Conservation (phyloP, 2,113 vertebrate genomes). For the Chlamydotis undulata region DNA sequence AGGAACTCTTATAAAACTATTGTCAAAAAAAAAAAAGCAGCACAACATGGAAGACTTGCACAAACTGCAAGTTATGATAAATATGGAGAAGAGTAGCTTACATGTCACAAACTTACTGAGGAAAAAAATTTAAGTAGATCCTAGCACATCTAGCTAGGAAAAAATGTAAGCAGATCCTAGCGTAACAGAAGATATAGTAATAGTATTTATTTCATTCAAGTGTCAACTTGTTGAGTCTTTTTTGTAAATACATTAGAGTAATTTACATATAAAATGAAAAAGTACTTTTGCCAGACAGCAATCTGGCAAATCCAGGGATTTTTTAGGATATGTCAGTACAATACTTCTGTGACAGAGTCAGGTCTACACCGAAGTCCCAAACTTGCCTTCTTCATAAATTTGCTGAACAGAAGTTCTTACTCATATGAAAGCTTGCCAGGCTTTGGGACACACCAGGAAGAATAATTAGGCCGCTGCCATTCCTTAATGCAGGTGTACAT, state of each 20-base stretch:
- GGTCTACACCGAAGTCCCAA: not conserved
- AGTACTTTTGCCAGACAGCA: not conserved
- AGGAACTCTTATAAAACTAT: not conserved
- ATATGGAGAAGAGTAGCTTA: not conserved
- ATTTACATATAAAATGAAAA: not conserved
- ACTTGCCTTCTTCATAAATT: not conserved
- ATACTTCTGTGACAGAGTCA: not conserved
- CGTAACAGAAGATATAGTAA: not conserved
- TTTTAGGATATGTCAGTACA: not conserved
- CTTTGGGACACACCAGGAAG: not conserved
- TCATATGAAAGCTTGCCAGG: not conserved
- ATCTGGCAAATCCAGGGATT: not conserved
- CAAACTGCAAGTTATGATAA: not conserved
- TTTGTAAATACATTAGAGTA: not conserved
- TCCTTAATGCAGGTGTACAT: not conserved
- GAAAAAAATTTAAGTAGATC: not conserved
- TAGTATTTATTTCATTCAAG: not conserved
- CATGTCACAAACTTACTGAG: not conserved
- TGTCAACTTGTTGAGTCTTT: not conserved
- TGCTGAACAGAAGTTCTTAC: not conserved
- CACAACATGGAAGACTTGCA: not conserved
- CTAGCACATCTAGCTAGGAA: not conserved
- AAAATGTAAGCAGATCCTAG: not conserved
- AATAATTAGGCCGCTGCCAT: not conserved
- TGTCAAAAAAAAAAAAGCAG: not conserved